Base-by-base conservation (phyloP, 2,113 vertebrate genomes). In the Boulengerochromis microlepis region DNA sequence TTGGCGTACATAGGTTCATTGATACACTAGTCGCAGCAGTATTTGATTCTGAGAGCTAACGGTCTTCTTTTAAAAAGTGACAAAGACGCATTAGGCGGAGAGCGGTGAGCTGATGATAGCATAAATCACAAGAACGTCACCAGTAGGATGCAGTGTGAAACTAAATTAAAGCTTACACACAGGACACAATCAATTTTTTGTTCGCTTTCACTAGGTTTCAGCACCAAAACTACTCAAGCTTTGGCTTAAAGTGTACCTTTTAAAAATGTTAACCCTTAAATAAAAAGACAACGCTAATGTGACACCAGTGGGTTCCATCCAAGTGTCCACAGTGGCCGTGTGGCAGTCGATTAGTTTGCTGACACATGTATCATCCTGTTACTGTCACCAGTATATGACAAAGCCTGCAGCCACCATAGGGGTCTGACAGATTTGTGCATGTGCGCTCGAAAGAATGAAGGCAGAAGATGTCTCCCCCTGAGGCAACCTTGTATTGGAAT, bases 401-500 rank as follows among this genome's bases (percentile, higher is more conserved):
- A 66, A 81, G 83, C 84, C 86, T 71, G 74, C 88, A 83, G 83
- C 80, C 71, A 84, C 88, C 81, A 24, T 83, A 4, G 87, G 71
- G 86, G 82, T 24, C 31, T 86, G 89, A 92, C 84, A 90, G 91
- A 91, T 90, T 61, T 92, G 89, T 92, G 86, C 80, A 16, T 52
- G 78, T 31, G 45, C 2, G 7, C 45, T 50, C 5, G 56, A 53
- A 33, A 31, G 76, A 64, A 19, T 22, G 40, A 54, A 50, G 82
- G 42, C 69, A 85, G 91, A 38, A 26, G 86, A 86, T 90, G 66
- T 71, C 64, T 80, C 80, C 76, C 31, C 54, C 82, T 10, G 22
- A 86, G 85, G 66, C 26, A 54, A 90, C 90, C 78, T 85, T 19
- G 22, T 18, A 86, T 88, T 47, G 66, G 86, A 86, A 57, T 87